Evolutionary conservation across 2,113 vertebrate genomes (phyloP).

Genomic region (Cranoglanis bouderius): DNA sequence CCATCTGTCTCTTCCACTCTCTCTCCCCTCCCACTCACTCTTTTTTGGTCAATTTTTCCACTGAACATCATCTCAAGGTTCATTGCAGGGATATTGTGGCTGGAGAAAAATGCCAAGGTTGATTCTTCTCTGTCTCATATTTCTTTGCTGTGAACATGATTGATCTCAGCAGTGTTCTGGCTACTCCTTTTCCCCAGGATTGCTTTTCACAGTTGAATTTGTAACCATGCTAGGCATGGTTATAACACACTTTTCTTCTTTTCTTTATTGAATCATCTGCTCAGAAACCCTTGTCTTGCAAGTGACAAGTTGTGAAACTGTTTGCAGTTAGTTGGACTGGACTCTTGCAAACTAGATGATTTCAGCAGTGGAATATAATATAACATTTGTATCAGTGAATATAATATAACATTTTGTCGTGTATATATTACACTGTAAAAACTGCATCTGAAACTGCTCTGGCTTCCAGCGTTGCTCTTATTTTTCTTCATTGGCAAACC

Average conservation of each 20-base stretch:
- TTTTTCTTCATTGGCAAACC: conserved; percentile 34
- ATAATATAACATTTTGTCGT: conserved; percentile 4
- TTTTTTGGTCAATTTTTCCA: conserved; percentile 48
- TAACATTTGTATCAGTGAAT: neutral
- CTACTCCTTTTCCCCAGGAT: conserved; percentile 41
- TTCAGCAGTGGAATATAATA: neutral
- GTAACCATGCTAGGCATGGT: conserved; percentile 40
- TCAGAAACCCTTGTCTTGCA: neutral
- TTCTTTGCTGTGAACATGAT: conserved; percentile 52
- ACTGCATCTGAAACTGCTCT: conserved; percentile 30
- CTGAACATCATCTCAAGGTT: conserved; percentile 62
- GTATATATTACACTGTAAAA: conserved; percentile 33
- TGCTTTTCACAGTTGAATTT: conserved; percentile 52
- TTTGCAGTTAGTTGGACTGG: conserved; percentile 3
- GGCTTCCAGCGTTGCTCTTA: conserved; percentile 21
- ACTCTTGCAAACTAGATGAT: conserved; percentile 15
- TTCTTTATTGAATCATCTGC: conserved; percentile 25
- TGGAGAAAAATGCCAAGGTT: conserved; percentile 64
- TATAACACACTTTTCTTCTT: conserved; percentile 18
- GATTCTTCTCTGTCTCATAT: conserved; percentile 22
- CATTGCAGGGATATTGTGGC: conserved; percentile 54
- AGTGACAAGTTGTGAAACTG: neutral
- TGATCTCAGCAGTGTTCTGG: conserved; percentile 46
- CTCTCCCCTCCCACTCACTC: conserved; percentile 28
- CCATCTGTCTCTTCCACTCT: conserved; percentile 16